phyloP scores from a whole-genome alignment of 2,113 vertebrate species.

The Heloderma charlesbogerti region DNA sequence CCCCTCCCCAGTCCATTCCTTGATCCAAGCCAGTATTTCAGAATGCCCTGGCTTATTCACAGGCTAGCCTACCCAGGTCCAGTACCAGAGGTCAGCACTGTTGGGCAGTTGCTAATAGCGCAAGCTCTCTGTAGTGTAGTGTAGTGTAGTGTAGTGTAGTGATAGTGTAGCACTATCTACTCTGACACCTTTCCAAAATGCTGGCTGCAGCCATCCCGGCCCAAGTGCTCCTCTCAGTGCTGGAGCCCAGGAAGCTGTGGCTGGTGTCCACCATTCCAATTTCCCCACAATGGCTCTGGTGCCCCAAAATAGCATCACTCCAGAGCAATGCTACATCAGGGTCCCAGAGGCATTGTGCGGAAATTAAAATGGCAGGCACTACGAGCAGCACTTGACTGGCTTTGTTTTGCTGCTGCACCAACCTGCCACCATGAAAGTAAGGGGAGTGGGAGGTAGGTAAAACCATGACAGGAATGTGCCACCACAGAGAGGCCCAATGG shows the following conservation, averaged over 20 bases:
- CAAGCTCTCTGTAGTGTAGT: too few species aligned
- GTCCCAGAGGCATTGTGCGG: too few species aligned
- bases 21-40: not conserved
- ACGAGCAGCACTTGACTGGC: too few species aligned
- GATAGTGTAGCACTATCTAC: not conserved
- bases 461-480: too few species aligned
- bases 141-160: too few species aligned
- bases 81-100: not conserved
- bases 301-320: not conserved
- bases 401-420: too few species aligned
- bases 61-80: not conserved
- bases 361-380: too few species aligned
- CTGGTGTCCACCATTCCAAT: not conserved
- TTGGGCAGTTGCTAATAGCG: not conserved
- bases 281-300: not conserved
- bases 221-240: not conserved
- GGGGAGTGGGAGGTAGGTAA: too few species aligned
- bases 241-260: not conserved
- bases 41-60: not conserved
- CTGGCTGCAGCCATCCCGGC: not conserved
- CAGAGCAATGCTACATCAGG: not conserved
- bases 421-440: too few species aligned
- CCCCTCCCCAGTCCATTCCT: not conserved
- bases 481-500: too few species aligned
- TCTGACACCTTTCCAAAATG: not conserved